Conservation (phyloP, 2,113 vertebrate genomes). For the Siniperca knerii region DNA sequence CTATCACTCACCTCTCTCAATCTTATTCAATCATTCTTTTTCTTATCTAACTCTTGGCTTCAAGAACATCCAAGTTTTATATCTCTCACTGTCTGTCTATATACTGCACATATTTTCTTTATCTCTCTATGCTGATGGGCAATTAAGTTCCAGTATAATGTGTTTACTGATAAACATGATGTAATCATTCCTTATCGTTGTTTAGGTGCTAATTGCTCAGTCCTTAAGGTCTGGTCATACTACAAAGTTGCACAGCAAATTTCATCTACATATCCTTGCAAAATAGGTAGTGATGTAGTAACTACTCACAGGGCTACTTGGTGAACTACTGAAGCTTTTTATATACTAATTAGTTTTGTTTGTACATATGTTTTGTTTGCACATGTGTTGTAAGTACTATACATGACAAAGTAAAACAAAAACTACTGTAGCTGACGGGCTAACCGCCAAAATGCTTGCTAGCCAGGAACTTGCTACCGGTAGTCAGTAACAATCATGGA, state of each 20-base stretch:
- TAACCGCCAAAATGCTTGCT: not conserved
- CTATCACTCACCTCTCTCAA: constrained; percentile 50
- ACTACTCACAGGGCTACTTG: not conserved
- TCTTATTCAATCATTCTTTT: constrained; percentile 60
- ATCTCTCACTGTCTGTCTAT: not conserved
- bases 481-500: not conserved
- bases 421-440: not conserved
- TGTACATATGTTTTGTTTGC: not conserved
- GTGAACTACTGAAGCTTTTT: not conserved
- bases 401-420: too few relatives aligned
- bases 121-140: constrained; percentile 35
- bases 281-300: not conserved
- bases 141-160: constrained; percentile 25
- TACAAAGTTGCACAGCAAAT: not conserved
- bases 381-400: not conserved
- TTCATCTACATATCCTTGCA: not conserved
- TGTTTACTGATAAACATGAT: not conserved
- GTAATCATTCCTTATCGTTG: not conserved
- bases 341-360: not conserved
- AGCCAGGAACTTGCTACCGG: not conserved
- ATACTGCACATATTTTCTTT: not conserved
- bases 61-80: constrained; percentile 1
- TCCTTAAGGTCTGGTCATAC: not conserved
- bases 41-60: constrained; percentile 58
- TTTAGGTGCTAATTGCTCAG: not conserved